Conservation (phyloP, 2,888 invertebrate species). For the Lasioglossum lativentre region DNA sequence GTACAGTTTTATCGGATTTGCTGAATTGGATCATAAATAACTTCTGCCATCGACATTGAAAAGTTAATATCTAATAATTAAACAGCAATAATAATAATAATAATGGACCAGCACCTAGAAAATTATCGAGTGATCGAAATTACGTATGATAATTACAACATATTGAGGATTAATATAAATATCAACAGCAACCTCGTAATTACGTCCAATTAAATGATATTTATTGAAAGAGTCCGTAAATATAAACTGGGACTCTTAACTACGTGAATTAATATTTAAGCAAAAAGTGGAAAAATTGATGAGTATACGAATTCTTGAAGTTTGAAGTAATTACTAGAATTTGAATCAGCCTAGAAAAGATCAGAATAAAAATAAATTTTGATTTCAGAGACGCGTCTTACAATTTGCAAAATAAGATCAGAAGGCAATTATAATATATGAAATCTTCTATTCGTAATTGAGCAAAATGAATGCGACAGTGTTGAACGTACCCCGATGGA, state of each 20-base stretch:
- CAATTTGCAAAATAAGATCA: no score
- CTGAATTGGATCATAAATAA: neutral
- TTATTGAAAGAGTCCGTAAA: neutral
- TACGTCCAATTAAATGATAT: neutral
- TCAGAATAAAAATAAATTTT: neutral
- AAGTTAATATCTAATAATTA: neutral
- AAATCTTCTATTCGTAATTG: neutral
- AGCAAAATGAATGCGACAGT: slow-evolving; percentile 30
- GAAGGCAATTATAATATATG: neutral
- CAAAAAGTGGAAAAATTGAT: no score
- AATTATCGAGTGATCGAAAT: neutral
- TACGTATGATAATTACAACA: neutral
- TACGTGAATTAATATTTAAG: no score
- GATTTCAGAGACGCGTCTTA: no score
- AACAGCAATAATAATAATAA: neutral
- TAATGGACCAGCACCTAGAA: neutral
- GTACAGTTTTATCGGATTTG: neutral
- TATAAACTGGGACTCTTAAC: no score
- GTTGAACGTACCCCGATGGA: neutral
- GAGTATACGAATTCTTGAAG: no score
- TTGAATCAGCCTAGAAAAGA: no score
- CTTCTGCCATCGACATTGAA: neutral
- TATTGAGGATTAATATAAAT: neutral
- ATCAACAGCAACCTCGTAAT: neutral
- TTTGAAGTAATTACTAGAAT: no score